Conservation (phyloP, 2,797 vertebrate genomes). For the Alcedo quadribrachys region DNA sequence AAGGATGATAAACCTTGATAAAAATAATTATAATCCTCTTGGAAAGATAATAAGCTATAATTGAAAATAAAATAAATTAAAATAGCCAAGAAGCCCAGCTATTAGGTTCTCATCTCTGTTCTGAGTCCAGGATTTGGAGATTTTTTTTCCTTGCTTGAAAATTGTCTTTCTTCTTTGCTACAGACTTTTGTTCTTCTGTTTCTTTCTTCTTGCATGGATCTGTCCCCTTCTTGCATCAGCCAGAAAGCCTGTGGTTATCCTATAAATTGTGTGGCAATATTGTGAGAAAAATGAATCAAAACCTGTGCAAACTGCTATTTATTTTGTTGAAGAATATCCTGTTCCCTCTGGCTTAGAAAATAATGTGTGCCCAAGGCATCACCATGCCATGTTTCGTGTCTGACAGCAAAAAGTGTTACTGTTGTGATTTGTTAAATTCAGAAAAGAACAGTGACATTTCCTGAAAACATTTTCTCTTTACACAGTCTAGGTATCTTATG, state of each 20-base stretch:
- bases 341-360: not conserved
- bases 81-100: not conserved
- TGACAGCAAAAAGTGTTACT: not conserved
- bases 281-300: slow-evolving; percentile 10
- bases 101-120: not conserved
- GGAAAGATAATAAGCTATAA: not conserved
- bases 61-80: not conserved
- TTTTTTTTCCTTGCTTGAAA: not conserved
- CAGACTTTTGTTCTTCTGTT: not conserved
- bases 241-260: not conserved
- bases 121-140: not conserved
- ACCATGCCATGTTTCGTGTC: not conserved
- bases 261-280: not conserved
- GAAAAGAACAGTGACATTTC: not conserved
- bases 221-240: not conserved
- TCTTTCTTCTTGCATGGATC: not conserved
- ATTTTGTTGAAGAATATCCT: not conserved
- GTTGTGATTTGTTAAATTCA: not conserved
- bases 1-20: not conserved
- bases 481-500: not conserved
- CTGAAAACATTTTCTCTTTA: not conserved
- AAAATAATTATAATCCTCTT: not conserved
- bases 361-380: not conserved
- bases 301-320: not conserved
- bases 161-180: slow-evolving; percentile 3